Percentiles rank a stretch among this genome's conserved stretches.
phyloP scores from a whole-genome alignment of 2,888 invertebrate genomes.

The Watsonalla binaria region DNA sequence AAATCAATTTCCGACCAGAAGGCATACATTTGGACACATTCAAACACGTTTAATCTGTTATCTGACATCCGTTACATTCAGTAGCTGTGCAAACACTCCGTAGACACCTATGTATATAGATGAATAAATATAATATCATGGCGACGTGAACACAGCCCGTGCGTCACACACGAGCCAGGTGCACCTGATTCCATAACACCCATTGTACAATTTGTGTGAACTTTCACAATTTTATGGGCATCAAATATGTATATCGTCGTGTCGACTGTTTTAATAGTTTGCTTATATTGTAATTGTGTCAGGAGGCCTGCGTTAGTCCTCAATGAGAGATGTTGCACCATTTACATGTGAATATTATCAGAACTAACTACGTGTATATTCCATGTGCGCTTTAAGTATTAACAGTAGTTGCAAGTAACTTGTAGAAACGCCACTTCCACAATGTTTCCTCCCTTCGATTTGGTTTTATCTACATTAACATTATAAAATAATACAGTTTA shows the following conservation, averaged over 20 bases:
- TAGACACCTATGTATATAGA: slow-evolving; percentile 17
- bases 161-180: slow-evolving; percentile 3
- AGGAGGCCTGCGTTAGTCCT: not conserved
- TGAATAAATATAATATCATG: slow-evolving; percentile 4
- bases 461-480: no score
- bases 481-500: no score
- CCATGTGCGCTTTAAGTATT: no score
- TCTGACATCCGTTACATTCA: not conserved
- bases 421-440: no score
- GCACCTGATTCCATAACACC: not conserved
- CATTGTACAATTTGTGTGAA: not conserved
- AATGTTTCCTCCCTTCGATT: no score
- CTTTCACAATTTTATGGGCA: not conserved
- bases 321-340: not conserved
- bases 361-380: no score
- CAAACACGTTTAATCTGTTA: not conserved
- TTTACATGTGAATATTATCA: not conserved
- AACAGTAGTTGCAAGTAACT: no score
- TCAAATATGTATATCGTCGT: not conserved
- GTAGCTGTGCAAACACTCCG: slow-evolving; percentile 8
- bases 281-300: not conserved
- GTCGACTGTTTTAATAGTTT: not conserved
- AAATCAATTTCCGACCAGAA: no score
- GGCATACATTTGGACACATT: not conserved
- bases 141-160: not conserved